A percentile compares a stretch with the other conserved stretches of the same genome.
Evolutionary conservation across 1,140 invertebrate genomes (phyloP).

Genomic region (Luehdorfia chinensis): DNA sequence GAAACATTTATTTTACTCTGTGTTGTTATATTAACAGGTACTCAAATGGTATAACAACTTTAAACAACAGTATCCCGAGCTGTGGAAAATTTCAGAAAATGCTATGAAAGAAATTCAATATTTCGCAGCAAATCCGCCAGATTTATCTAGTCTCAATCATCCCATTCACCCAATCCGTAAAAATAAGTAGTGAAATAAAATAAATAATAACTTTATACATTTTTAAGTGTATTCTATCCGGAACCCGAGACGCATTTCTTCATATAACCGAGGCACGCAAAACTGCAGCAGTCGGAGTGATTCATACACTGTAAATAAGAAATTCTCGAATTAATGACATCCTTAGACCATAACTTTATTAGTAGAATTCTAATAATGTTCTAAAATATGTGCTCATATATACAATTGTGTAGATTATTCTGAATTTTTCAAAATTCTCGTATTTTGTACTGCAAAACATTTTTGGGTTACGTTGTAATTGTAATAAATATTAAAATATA

Average conservation of each 20-base stretch:
- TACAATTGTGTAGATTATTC: too few species aligned
- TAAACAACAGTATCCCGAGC: conserved; percentile 80
- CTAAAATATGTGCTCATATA: neutral
- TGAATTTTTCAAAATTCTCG: too few species aligned
- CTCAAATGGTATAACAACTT: conserved; percentile 83
- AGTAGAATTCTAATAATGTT: neutral
- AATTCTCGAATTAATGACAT: neutral
- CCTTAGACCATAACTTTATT: conserved; percentile 2
- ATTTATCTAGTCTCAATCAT: conserved; percentile 81
- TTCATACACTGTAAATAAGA: conserved; percentile 61
- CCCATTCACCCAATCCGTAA: conserved; percentile 83
- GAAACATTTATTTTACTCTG: neutral
- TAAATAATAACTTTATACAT: conserved; percentile 16
- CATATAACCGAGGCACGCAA: conserved; percentile 56
- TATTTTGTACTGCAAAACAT: too few species aligned
- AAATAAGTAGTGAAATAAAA: conserved; percentile 40
- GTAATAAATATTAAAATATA: too few species aligned
- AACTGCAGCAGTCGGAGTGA: conserved; percentile 62
- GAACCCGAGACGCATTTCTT: conserved; percentile 57
- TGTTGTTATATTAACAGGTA: conserved; percentile 45
- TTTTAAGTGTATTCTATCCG: conserved; percentile 24
- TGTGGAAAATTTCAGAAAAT: conserved; percentile 82
- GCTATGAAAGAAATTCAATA: conserved; percentile 82
- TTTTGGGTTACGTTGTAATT: too few species aligned
- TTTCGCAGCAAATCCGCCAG: conserved; percentile 83